Percentiles rank a stretch among this genome's conserved stretches.
Conservation (phyloP, 23 tunicate species). For the Diplosoma virens region DNA sequence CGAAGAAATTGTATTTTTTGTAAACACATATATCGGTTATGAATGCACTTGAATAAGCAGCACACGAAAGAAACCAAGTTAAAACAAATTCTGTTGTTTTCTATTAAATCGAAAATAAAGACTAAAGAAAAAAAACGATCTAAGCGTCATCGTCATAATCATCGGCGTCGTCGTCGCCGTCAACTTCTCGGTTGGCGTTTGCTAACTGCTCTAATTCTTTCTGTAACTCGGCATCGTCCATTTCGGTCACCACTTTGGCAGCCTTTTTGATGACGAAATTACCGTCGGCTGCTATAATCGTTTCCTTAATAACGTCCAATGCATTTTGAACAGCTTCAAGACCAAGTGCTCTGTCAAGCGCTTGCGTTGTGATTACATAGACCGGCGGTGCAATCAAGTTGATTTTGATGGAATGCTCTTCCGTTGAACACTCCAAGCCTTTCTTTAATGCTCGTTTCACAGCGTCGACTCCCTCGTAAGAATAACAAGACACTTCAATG, state of each 20-base stretch:
- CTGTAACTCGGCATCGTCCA: constrained; percentile 80
- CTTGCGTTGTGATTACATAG: constrained; percentile 88
- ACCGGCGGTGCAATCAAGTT: constrained; percentile 96
- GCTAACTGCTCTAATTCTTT: constrained; percentile 81
- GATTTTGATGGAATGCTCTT: constrained; percentile 84
- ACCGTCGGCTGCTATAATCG: constrained; percentile 71
- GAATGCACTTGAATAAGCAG: no score
- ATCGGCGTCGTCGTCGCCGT: constrained; percentile 89
- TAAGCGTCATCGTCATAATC: constrained; percentile 62
- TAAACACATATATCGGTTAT: no score
- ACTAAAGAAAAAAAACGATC: neutral
- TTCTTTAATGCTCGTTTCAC: constrained; percentile 79
- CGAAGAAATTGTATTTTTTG: no score
- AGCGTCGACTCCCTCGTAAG: constrained; percentile 98
- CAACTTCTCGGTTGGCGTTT: constrained; percentile 69
- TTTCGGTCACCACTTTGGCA: constrained; percentile 85
- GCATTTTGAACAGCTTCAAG: constrained; percentile 61
- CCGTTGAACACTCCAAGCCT: constrained; percentile 91
- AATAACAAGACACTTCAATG: constrained; percentile 92
- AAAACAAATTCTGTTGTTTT: no score
- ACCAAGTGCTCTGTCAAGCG: constrained; percentile 75
- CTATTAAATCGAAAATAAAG: neutral
- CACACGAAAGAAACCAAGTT: no score
- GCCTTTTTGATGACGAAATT: constrained; percentile 83
- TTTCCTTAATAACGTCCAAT: constrained; percentile 59